Conservation (phyloP, 1,140 invertebrate genomes). For the Helicoverpa zea region DNA sequence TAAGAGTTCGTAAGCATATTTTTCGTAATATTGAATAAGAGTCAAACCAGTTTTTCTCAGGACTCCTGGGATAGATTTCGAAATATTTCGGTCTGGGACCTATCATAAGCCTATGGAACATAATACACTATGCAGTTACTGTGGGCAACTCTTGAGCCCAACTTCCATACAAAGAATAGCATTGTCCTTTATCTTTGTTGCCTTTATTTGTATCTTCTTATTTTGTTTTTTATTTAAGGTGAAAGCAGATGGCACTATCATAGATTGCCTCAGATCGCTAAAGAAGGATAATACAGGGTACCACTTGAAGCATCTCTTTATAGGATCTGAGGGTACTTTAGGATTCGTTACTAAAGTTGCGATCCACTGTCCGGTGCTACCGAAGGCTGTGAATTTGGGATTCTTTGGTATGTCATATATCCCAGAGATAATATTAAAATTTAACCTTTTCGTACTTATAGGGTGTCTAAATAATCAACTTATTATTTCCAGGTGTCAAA, state of each 20-base stretch:
- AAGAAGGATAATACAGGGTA: conserved; percentile 99
- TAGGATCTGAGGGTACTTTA: conserved; percentile 98
- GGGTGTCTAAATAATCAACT: neutral
- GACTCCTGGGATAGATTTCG: too few relatives aligned
- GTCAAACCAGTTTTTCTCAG: too few relatives aligned
- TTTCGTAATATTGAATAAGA: too few relatives aligned
- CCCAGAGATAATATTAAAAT: neutral
- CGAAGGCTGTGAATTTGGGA: conserved; percentile 93
- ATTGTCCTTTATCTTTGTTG: too few relatives aligned
- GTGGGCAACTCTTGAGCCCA: too few relatives aligned
- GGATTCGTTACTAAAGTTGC: conserved; percentile 97
- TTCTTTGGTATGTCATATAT: conserved; percentile 91
- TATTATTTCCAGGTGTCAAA: conserved; percentile 88
- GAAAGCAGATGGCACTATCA: conserved; percentile 94
- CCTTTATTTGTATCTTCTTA: neutral
- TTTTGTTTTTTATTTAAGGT: conserved; percentile 85
- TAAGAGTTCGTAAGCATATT: too few relatives aligned
- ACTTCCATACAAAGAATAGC: too few relatives aligned
- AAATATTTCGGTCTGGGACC: too few relatives aligned
- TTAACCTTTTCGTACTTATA: neutral
- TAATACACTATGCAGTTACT: too few relatives aligned
- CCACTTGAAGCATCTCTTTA: conserved; percentile 98
- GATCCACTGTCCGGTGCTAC: conserved; percentile 95
- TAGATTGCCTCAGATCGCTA: conserved; percentile 94
- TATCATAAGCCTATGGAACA: too few relatives aligned